Evolutionary conservation across 2,888 invertebrate species (phyloP).

Genomic region (Poecilus cupreus): DNA sequence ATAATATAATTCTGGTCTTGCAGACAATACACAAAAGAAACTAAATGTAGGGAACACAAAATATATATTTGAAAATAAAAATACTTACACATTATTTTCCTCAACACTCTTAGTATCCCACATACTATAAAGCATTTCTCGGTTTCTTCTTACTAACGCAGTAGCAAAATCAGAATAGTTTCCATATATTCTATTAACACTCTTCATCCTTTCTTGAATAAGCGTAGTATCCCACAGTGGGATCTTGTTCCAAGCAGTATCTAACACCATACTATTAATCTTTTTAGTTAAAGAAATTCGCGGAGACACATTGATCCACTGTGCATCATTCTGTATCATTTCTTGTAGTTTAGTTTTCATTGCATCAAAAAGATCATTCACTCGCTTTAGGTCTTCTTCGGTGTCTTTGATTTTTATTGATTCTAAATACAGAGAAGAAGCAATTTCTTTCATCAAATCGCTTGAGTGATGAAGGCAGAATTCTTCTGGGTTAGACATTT

Average conservation of each 20-base stretch:
- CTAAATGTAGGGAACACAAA: too few species aligned
- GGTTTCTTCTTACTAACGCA: constrained; percentile 3
- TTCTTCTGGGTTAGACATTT: constrained; percentile 59
- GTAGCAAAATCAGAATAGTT: neutral
- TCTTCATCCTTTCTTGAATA: constrained; percentile 15
- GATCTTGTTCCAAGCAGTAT: neutral
- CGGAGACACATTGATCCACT: constrained; percentile 62
- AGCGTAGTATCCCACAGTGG: constrained; percentile 29
- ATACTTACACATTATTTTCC: constrained; percentile 49
- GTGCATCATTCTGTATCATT: constrained; percentile 40
- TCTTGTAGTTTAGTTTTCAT: constrained; percentile 60
- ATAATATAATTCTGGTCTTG: too few species aligned
- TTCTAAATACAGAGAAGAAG: constrained; percentile 62
- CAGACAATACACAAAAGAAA: too few species aligned
- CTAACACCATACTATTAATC: constrained; percentile 59
- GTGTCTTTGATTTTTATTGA: constrained; percentile 50
- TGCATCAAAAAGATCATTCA: constrained; percentile 60
- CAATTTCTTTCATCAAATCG: constrained; percentile 63
- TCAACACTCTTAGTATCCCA: constrained; percentile 5
- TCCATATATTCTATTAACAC: neutral
- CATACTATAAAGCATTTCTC: constrained; percentile 38
- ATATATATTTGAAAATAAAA: neutral
- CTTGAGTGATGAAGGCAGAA: constrained; percentile 64
- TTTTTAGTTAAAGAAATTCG: constrained; percentile 58
- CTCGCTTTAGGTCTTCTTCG: constrained; percentile 46